Conservation (phyloP, 2,888 invertebrate species). For the Erpobdella octoculata region DNA sequence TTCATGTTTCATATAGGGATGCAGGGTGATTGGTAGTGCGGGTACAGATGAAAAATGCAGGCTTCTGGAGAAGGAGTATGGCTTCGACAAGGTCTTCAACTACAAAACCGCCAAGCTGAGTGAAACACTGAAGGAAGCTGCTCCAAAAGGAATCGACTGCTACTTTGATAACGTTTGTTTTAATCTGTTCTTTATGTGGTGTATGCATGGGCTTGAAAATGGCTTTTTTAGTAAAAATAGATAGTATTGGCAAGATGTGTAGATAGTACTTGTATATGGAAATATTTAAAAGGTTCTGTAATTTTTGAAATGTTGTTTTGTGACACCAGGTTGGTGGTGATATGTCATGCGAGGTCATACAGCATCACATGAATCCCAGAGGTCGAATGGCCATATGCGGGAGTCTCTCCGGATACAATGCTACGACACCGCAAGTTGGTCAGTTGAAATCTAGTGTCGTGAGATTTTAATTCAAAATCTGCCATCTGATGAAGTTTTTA, state of each 20-base stretch:
- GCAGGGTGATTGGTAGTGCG: constrained; percentile 65
- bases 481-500: no score
- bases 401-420: constrained; percentile 62
- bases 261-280: no score
- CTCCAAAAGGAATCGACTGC: constrained; percentile 67
- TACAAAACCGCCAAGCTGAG: constrained; percentile 62
- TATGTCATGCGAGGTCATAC: constrained; percentile 58
- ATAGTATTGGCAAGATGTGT: no score
- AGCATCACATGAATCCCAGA: constrained; percentile 58
- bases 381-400: constrained; percentile 63
- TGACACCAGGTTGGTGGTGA: constrained; percentile 63
- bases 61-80: constrained; percentile 61
- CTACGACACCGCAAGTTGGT: constrained; percentile 40
- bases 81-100: constrained; percentile 65
- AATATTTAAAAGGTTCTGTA: no score
- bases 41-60: constrained; percentile 66
- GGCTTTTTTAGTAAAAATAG: no score
- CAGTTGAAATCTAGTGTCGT: background rate
- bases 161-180: constrained; percentile 71
- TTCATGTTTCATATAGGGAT: constrained; percentile 49
- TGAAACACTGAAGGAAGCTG: constrained; percentile 58
- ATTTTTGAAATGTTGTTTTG: background rate
- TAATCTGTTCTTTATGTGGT: no score
- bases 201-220: no score
- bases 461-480: no score